phyloP scores from a whole-genome alignment of 2,113 vertebrate genomes.

The Anoura caudifer region DNA sequence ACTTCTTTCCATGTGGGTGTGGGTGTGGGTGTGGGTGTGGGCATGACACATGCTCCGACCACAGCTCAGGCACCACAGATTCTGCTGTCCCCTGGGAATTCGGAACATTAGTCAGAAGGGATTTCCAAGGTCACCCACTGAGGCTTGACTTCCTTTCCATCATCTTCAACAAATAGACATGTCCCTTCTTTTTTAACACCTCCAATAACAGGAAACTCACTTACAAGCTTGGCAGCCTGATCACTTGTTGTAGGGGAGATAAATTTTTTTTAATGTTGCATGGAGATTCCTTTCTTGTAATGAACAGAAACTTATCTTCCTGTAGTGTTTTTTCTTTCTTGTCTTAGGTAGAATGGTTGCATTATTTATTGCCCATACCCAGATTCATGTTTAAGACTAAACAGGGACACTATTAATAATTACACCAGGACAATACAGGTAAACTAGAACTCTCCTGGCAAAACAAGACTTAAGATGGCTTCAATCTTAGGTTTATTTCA shows the following conservation, averaged over 20 bases:
- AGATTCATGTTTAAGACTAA: conserved; percentile 17
- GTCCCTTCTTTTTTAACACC: background rate
- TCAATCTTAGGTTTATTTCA: background rate
- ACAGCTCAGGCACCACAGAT: background rate
- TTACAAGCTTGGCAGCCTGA: background rate
- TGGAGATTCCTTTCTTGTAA: background rate
- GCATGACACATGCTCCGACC: background rate
- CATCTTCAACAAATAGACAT: background rate
- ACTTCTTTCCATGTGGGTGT: background rate
- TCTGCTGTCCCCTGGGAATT: background rate
- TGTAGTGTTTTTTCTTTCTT: background rate
- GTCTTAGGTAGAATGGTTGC: background rate
- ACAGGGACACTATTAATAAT: background rate
- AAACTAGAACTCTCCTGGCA: background rate
- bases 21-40: background rate
- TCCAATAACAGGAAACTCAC: background rate
- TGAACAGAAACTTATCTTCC: background rate
- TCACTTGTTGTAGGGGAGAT: background rate
- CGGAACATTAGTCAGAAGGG: background rate
- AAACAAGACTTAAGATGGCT: background rate
- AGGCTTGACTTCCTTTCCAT: background rate
- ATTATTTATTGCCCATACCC: background rate
- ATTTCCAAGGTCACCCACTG: background rate
- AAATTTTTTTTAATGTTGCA: background rate
- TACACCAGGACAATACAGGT: background rate